A percentile compares a stretch with the other conserved stretches of the same genome.
These are phyloP conservation scores for Seladonia tumulorum DNA, from an alignment of 2,888 invertebrate genomes.

Conservation along the genomic window DNA sequence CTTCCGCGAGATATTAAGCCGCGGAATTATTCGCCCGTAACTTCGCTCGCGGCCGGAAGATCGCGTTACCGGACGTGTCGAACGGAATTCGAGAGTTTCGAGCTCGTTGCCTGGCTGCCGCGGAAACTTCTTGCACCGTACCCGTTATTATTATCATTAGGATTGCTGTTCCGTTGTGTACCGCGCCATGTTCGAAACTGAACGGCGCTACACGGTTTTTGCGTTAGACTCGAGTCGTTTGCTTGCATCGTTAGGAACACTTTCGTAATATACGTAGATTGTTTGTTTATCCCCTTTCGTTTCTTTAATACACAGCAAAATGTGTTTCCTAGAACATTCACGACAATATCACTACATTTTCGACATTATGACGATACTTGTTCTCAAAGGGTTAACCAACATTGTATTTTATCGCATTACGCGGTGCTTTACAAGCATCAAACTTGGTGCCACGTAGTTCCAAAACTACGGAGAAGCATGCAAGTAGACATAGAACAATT, in stretches of 20 bases:
- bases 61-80: constrained; percentile 14
- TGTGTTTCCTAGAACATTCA: not conserved
- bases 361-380: not conserved
- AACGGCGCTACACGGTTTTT: not conserved
- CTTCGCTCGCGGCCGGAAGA: not conserved
- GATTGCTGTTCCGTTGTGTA: not conserved
- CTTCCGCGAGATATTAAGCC: constrained; percentile 2
- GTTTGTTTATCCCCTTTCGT: not conserved
- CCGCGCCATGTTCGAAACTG: not conserved
- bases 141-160: not conserved
- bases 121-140: not conserved
- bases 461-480: not conserved
- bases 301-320: not conserved
- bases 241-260: not conserved
- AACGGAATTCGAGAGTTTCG: not conserved
- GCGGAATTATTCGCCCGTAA: constrained; percentile 3
- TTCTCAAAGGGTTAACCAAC: not conserved
- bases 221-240: not conserved
- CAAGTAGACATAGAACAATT: not conserved
- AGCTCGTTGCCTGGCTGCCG: not conserved
- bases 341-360: not conserved
- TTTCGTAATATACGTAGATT: not conserved
- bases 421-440: not conserved
- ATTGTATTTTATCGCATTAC: not conserved
- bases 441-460: not conserved